phyloP scores from a whole-genome alignment of 2,113 vertebrate genomes.

The Peromyscus leucopus region DNA sequence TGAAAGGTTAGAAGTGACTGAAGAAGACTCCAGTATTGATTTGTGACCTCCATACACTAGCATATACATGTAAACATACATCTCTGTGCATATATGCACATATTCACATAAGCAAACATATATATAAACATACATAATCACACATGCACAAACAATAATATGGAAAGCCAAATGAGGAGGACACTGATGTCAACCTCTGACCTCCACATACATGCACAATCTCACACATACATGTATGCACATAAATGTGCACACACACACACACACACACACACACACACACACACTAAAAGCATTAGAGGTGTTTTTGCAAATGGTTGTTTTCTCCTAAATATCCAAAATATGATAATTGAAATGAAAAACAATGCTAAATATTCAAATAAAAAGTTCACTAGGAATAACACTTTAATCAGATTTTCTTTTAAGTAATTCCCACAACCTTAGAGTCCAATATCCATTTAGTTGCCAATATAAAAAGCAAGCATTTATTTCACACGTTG shows the following conservation, averaged over 20 bases:
- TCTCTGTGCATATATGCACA: background rate
- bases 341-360: background rate
- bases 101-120: background rate
- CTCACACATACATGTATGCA: background rate
- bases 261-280: background rate
- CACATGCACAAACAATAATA: background rate
- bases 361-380: background rate
- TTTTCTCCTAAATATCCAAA: constrained; percentile 4
- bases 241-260: background rate
- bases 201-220: background rate
- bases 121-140: background rate
- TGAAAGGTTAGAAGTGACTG: background rate
- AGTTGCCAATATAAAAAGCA: background rate
- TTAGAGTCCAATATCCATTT: background rate
- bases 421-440: background rate
- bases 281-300: background rate
- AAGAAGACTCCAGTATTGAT: background rate
- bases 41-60: background rate
- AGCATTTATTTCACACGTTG: background rate
- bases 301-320: background rate
- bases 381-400: background rate
- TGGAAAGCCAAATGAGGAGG: background rate
- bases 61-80: background rate
- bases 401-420: background rate
- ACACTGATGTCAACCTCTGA: background rate